Evolutionary conservation across 2,888 invertebrate species (phyloP).

Genomic region (Ectropis crepuscularia): DNA sequence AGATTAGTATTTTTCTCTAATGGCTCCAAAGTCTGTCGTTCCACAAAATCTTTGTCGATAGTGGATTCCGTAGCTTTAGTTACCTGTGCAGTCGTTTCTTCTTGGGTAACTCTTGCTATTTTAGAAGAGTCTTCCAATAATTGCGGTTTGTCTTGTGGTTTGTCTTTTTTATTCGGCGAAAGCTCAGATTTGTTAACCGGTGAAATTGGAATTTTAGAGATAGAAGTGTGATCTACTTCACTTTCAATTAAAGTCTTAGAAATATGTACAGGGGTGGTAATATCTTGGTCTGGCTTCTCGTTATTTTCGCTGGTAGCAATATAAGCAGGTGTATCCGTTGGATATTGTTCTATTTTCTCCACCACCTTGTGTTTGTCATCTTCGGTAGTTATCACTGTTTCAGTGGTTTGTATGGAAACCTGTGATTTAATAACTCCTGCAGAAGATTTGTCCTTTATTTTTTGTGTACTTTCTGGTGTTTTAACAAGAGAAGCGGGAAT

Average conservation of each 20-base stretch:
- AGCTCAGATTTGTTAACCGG: not conserved
- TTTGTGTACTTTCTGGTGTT: conserved; percentile 6
- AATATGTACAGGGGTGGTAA: not conserved
- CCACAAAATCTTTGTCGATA: too few species aligned
- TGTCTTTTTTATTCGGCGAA: too few species aligned
- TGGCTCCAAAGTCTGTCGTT: too few species aligned
- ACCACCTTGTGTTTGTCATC: not conserved
- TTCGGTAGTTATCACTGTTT: not conserved
- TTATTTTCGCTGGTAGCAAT: too few species aligned
- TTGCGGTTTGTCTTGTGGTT: too few species aligned
- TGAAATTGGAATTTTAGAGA: conserved; percentile 1
- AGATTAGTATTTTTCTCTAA: not conserved
- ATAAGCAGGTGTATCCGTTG: not conserved
- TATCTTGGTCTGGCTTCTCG: not conserved
- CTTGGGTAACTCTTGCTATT: too few species aligned
- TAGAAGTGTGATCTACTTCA: conserved; percentile 32
- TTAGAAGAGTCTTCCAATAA: too few species aligned
- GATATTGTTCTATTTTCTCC: not conserved
- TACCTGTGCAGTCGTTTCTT: too few species aligned
- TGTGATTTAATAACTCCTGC: not conserved
- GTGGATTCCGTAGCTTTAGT: conserved; percentile 3
- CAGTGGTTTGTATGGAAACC: not conserved
- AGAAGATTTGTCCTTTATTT: not conserved
- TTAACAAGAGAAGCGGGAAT: conserved; percentile 39
- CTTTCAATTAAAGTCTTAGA: conserved; percentile 27